phyloP scores from a whole-genome alignment of 2,888 invertebrate species.

The Pristionchus japonicus region DNA sequence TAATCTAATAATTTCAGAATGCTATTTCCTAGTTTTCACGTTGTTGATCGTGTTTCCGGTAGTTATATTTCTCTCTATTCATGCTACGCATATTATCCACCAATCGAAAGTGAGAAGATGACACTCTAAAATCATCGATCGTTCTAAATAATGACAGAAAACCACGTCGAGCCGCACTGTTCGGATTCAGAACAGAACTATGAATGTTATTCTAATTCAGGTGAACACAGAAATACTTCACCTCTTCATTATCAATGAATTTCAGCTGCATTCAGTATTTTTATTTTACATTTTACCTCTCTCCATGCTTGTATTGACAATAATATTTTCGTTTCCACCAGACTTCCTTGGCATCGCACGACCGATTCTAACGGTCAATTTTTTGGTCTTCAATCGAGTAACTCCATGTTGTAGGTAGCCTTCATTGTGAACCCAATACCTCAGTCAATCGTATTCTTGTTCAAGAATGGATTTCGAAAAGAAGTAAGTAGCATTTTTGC shows the following conservation, averaged over 20 bases:
- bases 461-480: not conserved
- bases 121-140: too few relatives aligned
- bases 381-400: not conserved
- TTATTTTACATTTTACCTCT: not conserved
- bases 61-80: not conserved
- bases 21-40: not conserved
- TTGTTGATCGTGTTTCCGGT: not conserved
- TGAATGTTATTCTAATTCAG: not conserved
- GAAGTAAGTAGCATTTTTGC: not conserved
- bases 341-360: not conserved
- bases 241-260: too few relatives aligned
- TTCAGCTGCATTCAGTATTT: not conserved
- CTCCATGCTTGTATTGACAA: not conserved
- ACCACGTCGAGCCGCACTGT: not conserved
- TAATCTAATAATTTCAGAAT: not conserved
- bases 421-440: not conserved
- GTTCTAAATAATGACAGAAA: not conserved
- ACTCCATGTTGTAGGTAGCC: not conserved
- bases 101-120: not conserved
- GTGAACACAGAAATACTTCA: not conserved
- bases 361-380: not conserved
- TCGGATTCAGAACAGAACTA: not conserved
- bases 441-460: not conserved
- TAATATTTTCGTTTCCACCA: not conserved
- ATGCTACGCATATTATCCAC: not conserved